Conservation (phyloP, 2,797 vertebrate genomes). For the Epinephelus coioides region DNA sequence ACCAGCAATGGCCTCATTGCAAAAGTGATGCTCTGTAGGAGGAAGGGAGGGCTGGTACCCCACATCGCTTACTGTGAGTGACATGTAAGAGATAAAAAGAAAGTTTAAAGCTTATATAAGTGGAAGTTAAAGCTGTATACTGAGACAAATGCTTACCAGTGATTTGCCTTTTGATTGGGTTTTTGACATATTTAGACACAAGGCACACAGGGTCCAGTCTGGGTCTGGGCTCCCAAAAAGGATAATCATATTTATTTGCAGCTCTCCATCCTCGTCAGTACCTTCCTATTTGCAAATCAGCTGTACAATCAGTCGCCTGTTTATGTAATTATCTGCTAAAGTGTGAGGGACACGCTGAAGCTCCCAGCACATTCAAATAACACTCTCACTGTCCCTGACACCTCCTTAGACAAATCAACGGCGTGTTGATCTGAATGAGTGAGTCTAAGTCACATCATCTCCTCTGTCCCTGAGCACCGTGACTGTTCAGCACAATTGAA, state of each 20-base stretch:
- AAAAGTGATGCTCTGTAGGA: slow-evolving; percentile 54
- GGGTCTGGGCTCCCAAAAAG: neutral
- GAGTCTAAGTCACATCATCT: slow-evolving; percentile 38
- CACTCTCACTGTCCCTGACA: slow-evolving; percentile 57
- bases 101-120: neutral
- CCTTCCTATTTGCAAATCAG: slow-evolving; percentile 26
- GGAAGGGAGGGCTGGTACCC: slow-evolving; percentile 33
- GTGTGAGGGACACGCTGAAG: slow-evolving; percentile 28
- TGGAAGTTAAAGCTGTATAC: neutral
- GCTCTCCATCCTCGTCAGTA: neutral
- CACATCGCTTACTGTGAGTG: slow-evolving; percentile 10
- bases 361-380: slow-evolving; percentile 43
- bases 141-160: neutral
- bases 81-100: neutral
- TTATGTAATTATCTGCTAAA: slow-evolving; percentile 52
- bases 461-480: slow-evolving; percentile 3
- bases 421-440: slow-evolving; percentile 52
- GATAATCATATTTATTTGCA: neutral
- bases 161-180: neutral
- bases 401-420: slow-evolving; percentile 38
- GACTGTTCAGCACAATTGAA: slow-evolving; percentile 31
- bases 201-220: neutral
- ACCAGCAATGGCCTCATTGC: slow-evolving; percentile 75
- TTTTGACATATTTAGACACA: neutral
- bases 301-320: slow-evolving; percentile 8